Percentiles rank a stretch among this genome's conserved stretches.
phyloP scores from a whole-genome alignment of 2,113 vertebrate species.

The Mesitornis unicolor region DNA sequence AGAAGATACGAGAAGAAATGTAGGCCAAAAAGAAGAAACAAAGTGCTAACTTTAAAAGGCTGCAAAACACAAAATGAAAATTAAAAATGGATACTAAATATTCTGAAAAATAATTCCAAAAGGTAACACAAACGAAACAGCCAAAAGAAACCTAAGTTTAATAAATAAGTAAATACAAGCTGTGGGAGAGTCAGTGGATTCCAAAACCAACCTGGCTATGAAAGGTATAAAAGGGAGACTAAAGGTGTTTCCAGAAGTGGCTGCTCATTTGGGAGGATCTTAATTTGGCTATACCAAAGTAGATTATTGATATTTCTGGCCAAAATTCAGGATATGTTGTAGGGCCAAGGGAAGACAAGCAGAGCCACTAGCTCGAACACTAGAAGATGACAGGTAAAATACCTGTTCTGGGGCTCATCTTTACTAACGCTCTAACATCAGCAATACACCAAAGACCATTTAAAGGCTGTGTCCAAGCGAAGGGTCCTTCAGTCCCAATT shows the following conservation, averaged over 20 bases:
- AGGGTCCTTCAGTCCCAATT: not conserved
- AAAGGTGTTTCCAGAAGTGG: not conserved
- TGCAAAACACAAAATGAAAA: not conserved
- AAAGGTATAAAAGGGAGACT: not conserved
- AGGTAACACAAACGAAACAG: not conserved
- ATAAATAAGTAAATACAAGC: not conserved
- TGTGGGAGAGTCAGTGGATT: not conserved
- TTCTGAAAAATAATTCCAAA: not conserved
- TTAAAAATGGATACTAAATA: not conserved
- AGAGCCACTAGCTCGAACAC: not conserved
- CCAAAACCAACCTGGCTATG: not conserved
- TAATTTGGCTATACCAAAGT: not conserved
- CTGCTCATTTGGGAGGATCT: not conserved
- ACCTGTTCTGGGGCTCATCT: not conserved
- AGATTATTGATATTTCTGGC: not conserved
- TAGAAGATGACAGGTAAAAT: not conserved
- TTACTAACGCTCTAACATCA: not conserved
- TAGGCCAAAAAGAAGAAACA: not conserved
- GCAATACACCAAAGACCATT: not conserved
- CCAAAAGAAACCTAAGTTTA: not conserved
- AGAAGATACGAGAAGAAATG: not conserved
- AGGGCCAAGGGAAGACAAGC: not conserved
- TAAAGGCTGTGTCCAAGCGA: not conserved
- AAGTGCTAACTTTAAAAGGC: not conserved
- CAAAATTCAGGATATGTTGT: not conserved